These are phyloP conservation scores for Phallusia fumigata DNA, from an alignment of 23 tunicate genomes.

Conservation along the genomic window DNA sequence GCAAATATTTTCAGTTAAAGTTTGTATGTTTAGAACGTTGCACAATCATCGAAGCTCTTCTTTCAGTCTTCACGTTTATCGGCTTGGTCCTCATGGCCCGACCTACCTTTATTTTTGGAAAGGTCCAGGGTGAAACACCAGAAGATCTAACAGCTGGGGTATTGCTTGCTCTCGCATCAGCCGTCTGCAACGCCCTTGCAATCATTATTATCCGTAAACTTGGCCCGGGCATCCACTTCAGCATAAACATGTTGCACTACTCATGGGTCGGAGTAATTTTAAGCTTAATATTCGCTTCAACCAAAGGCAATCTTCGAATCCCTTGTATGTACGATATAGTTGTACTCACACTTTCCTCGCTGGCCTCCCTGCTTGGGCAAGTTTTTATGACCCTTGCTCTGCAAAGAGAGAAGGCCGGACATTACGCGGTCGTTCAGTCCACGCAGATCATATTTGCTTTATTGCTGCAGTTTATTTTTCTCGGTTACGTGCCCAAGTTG, in stretches of 20 bases:
- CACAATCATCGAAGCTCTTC: neutral
- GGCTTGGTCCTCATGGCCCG: neutral
- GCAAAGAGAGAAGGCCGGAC: neutral
- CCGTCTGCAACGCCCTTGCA: neutral
- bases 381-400: neutral
- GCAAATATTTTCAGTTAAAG: too few relatives aligned
- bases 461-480: neutral
- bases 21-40: neutral
- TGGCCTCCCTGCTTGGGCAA: neutral
- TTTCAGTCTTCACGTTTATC: neutral
- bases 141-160: neutral
- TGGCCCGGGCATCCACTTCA: neutral
- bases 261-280: neutral
- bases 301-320: neutral
- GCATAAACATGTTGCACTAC: neutral
- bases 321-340: neutral
- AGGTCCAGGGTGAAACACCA: neutral
- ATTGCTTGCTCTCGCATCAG: neutral
- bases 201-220: neutral
- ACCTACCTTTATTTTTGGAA: neutral
- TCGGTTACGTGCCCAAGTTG: neutral
- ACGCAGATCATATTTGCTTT: slow-evolving; percentile 1
- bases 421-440: neutral
- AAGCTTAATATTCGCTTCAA: neutral
- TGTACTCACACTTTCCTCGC: neutral